Base-by-base conservation (phyloP, 2,113 vertebrate species). In the Pluvianellus socialis region DNA sequence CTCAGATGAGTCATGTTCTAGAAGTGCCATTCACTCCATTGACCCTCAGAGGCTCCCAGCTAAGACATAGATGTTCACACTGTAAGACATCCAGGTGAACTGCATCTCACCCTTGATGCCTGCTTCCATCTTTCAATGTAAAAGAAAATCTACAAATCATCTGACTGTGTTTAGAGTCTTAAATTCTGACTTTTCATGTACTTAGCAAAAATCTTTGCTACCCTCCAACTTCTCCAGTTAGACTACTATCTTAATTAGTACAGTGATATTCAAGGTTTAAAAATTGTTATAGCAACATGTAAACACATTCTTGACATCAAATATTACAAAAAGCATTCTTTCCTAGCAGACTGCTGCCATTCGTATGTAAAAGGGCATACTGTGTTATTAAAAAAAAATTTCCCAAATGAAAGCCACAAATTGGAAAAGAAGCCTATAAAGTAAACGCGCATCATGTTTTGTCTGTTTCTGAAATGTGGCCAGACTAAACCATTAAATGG, bases 401-500 rank as follows among this genome's bases (percentile, higher is more conserved):
- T 80, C 52, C 32, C 26, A 71, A 74, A 79, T 44, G 26, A 90
- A 97, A 96, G n/a, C 61, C 75, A 88, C 79, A 94, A 82, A 87
- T 75, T 86, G 35, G 38, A 81, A 95, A 97, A 96, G 53, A 96
- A 96, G 68, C 16, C 50, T 84, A 83, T 89, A 89, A 97, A 98
- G 96, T 91, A 93, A 87, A 97, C 97, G 27, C 56, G n/a, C 73
- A 88, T 95, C 86, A 75, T 94, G 75, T 95, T 98, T 97, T 97
- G 88, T 97, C 87, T 96, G 86, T 38, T 98, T 97, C 97, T 81
- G 30, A 98, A 95, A 95, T 79, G 68, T 59, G 6, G 77, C 93
- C 98, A 98, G 96, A 94, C 89, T 88, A 97, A 98, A 97, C 92
- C 85, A 97, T 98, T 98, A 98, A 97, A 96, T 75, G 72, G 3